Evolutionary conservation across 2,113 vertebrate species (phyloP).

Genomic region (Glaucomys volans): DNA sequence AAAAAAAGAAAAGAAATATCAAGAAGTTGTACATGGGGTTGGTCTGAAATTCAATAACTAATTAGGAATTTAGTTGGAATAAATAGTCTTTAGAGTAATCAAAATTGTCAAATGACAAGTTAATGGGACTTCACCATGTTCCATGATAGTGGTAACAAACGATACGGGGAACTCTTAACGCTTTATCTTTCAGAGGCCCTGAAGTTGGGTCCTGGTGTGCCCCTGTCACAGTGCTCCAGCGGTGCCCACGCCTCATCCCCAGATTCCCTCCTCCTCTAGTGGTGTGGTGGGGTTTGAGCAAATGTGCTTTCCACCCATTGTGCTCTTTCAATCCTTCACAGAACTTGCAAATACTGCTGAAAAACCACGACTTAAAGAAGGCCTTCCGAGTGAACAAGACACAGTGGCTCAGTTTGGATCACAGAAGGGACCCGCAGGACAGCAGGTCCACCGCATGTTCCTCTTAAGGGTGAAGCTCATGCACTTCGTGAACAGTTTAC

Average conservation of each 20-base stretch:
- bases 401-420: constrained; percentile 65
- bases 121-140: background rate
- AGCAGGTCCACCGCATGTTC: constrained; percentile 97
- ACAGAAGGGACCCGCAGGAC: constrained; percentile 87
- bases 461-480: constrained; percentile 97
- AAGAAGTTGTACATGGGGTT: background rate
- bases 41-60: background rate
- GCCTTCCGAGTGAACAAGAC: constrained; percentile 81
- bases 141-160: background rate
- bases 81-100: background rate
- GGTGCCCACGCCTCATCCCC: accelerated
- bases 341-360: constrained; percentile 91
- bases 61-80: background rate
- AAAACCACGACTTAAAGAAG: constrained; percentile 85
- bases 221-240: too few relatives aligned
- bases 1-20: too few relatives aligned
- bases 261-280: too few relatives aligned
- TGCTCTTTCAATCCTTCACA: constrained; percentile 73
- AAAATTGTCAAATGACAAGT: background rate
- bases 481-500: constrained; percentile 99
- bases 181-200: background rate
- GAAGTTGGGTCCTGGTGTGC: background rate
- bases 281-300: too few relatives aligned
- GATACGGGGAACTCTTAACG: background rate
- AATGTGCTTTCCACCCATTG: background rate